Conservation (phyloP, 2,888 invertebrate species). For the Carcina quercana region DNA sequence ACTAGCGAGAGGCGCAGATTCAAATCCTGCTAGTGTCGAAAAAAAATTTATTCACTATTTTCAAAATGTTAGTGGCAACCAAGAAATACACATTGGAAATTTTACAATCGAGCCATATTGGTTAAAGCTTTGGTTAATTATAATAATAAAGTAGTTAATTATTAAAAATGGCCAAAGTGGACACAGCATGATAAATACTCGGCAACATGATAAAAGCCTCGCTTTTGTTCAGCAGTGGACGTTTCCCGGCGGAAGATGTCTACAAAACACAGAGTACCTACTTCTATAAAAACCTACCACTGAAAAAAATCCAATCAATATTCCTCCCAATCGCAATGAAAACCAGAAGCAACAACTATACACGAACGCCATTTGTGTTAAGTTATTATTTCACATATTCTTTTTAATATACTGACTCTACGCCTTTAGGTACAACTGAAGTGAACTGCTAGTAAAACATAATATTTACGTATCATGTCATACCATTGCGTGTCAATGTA, state of each 20-base stretch:
- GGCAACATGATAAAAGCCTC: background rate
- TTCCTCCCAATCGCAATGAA: slow-evolving; percentile 58
- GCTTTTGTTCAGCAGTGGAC: background rate
- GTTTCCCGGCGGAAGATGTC: too few species aligned
- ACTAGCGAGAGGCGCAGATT: background rate
- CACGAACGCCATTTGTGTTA: slow-evolving; percentile 59
- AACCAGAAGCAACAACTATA: slow-evolving; percentile 69
- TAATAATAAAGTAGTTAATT: background rate
- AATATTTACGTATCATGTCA: too few species aligned
- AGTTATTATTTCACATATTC: too few species aligned
- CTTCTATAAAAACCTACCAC: slow-evolving; percentile 41
- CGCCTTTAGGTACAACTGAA: too few species aligned
- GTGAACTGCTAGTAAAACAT: too few species aligned
- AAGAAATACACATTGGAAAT: too few species aligned
- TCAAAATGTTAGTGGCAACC: too few species aligned
- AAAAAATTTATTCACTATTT: too few species aligned
- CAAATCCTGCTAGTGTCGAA: too few species aligned
- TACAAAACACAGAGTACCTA: background rate
- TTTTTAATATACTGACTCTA: too few species aligned
- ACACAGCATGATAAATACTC: background rate
- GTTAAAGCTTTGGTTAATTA: background rate
- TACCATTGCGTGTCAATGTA: too few species aligned
- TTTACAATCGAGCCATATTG: too few species aligned
- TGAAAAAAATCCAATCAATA: slow-evolving; percentile 53
- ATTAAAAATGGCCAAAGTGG: background rate